phyloP scores from a whole-genome alignment of 2,888 invertebrate genomes.

The Watsonalla binaria region DNA sequence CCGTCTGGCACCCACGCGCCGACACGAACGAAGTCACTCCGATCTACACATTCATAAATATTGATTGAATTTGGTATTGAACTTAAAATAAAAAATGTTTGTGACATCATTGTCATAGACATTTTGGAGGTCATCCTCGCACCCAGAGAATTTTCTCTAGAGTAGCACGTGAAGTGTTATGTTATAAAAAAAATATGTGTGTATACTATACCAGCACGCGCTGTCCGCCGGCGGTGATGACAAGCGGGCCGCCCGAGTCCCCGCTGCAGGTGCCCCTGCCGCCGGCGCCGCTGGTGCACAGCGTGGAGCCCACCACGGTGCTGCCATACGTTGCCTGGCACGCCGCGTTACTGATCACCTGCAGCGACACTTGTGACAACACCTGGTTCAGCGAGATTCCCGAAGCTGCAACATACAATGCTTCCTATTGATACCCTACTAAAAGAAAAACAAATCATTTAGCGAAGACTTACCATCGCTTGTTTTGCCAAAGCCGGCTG shows the following conservation, averaged over 20 bases:
- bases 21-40: conserved; percentile 24
- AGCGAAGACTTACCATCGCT: conserved; percentile 22
- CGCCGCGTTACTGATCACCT: conserved; percentile 24
- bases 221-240: conserved; percentile 3
- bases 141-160: too few relatives aligned
- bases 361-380: conserved; percentile 48
- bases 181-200: background rate
- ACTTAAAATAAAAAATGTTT: background rate
- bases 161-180: too few relatives aligned
- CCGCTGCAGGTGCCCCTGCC: conserved; percentile 20
- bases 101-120: too few relatives aligned
- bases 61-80: background rate
- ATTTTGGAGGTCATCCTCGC: too few relatives aligned
- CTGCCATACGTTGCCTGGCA: conserved; percentile 7
- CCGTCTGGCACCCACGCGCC: conserved; percentile 19
- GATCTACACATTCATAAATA: conserved; percentile 13
- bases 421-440: conserved; percentile 24
- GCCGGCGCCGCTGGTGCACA: conserved; percentile 23
- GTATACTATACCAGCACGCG: background rate
- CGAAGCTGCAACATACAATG: conserved; percentile 8
- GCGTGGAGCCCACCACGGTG: conserved; percentile 6
- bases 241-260: conserved; percentile 26
- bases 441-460: too few relatives aligned
- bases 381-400: conserved; percentile 21
- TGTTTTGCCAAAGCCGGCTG: conserved; percentile 32